A percentile compares a stretch with the other conserved stretches of the same genome.
Evolutionary conservation across 1,140 invertebrate genomes (phyloP).

Genomic region (Oryctes rhinoceros): DNA sequence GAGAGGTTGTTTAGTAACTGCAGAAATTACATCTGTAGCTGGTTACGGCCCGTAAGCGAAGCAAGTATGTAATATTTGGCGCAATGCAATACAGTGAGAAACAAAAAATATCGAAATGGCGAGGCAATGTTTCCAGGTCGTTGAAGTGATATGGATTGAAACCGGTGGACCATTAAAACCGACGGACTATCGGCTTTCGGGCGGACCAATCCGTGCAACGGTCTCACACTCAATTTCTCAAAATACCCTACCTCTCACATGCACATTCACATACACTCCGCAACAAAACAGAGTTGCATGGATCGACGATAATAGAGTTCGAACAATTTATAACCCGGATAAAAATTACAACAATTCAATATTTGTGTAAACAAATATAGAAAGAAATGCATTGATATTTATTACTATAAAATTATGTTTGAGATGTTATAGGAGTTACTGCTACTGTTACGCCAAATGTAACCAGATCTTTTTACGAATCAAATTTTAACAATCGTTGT

Average conservation of each 20-base stretch:
- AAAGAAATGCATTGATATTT: no score
- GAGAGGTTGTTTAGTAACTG: not conserved
- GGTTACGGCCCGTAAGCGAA: not conserved
- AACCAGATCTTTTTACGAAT: no score
- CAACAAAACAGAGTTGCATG: no score
- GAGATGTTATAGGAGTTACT: no score
- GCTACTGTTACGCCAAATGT: no score
- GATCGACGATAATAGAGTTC: no score
- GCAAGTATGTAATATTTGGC: not conserved
- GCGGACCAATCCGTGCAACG: not conserved
- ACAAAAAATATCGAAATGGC: not conserved
- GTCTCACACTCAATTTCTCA: conserved; percentile 6
- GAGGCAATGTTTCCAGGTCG: not conserved
- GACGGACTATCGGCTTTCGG: not conserved
- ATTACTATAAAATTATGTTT: no score
- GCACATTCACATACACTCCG: no score
- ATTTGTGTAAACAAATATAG: no score
- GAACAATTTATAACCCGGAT: no score
- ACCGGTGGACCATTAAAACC: conserved; percentile 2
- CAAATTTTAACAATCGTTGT: no score
- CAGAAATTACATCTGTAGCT: not conserved
- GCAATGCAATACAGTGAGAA: not conserved
- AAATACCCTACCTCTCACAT: not conserved
- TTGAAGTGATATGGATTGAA: conserved; percentile 19
- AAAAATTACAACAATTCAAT: no score